phyloP scores from a whole-genome alignment of 1,140 invertebrate genomes.

The Acromyrmex echinatior region DNA sequence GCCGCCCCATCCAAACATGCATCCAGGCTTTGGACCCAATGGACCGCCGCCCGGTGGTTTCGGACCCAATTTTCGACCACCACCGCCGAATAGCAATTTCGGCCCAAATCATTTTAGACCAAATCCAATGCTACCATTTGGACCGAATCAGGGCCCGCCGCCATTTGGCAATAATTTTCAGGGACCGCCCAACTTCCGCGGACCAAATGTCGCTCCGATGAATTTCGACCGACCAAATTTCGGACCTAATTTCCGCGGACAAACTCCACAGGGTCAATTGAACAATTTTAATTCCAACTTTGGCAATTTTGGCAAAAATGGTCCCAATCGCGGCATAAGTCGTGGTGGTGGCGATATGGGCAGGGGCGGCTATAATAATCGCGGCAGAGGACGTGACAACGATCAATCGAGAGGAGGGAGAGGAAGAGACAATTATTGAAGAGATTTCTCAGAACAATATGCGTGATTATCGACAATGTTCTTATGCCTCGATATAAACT shows the following conservation, averaged over 20 bases:
- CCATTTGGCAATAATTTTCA: conserved; percentile 77
- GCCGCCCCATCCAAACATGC: conserved; percentile 76
- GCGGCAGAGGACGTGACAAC: conserved; percentile 81
- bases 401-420: conserved; percentile 79
- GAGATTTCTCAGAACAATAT: conserved; percentile 11
- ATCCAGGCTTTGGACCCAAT: conserved; percentile 79
- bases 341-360: conserved; percentile 78
- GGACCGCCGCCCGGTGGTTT: conserved; percentile 80
- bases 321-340: conserved; percentile 78
- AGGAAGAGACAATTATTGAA: conserved; percentile 82
- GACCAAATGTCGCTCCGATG: conserved; percentile 75
- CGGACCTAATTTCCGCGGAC: conserved; percentile 80
- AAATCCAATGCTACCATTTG: conserved; percentile 79
- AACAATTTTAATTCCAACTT: conserved; percentile 78
- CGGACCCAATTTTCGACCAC: conserved; percentile 77
- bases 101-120: conserved; percentile 82
- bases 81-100: conserved; percentile 80
- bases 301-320: conserved; percentile 78
- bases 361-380: conserved; percentile 81
- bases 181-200: conserved; percentile 82
- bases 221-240: conserved; percentile 82
- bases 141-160: conserved; percentile 75
- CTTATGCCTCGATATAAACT: background rate
- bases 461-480: background rate
- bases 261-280: conserved; percentile 71